Conservation (phyloP, 2,113 vertebrate genomes). For the Cottus gobio region DNA sequence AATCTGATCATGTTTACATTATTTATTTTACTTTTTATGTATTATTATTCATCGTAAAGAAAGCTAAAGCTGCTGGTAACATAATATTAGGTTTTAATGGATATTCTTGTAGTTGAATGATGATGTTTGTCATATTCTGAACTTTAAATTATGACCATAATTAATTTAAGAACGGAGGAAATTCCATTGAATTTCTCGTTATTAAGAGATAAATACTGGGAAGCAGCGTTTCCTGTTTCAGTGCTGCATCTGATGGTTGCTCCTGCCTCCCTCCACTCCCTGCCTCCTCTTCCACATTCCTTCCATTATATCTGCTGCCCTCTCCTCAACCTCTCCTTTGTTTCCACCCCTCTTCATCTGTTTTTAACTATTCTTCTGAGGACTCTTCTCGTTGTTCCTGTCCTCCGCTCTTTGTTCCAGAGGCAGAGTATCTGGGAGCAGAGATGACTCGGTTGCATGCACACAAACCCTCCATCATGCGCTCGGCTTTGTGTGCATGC, state of each 20-base stretch:
- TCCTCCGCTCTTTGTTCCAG: constrained; percentile 49
- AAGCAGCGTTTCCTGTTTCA: constrained; percentile 45
- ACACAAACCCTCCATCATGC: constrained; percentile 22
- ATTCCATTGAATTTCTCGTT: constrained; percentile 8
- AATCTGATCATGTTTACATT: background rate
- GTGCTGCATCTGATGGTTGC: constrained; percentile 51
- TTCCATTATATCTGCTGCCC: constrained; percentile 44
- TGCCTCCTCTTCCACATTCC: constrained; percentile 32
- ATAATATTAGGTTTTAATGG: too few relatives aligned
- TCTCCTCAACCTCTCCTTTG: constrained; percentile 48
- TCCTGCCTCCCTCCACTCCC: constrained; percentile 36
- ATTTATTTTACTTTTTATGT: background rate
- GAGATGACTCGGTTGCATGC: background rate
- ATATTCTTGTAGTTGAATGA: background rate
- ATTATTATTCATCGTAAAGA: too few relatives aligned
- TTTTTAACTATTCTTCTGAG: constrained; percentile 42
- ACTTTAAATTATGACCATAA: background rate
- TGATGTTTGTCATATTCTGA: background rate
- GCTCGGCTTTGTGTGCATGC: constrained; percentile 54
- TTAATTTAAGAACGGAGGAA: constrained; percentile 25
- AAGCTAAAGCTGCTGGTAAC: too few relatives aligned
- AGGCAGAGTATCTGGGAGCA: constrained; percentile 14
- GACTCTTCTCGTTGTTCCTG: constrained; percentile 16
- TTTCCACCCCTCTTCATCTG: constrained; percentile 43
- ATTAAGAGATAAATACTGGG: constrained; percentile 26